Base-by-base conservation (phyloP, 2,797 vertebrate species). In the Acanthurus lineatus region DNA sequence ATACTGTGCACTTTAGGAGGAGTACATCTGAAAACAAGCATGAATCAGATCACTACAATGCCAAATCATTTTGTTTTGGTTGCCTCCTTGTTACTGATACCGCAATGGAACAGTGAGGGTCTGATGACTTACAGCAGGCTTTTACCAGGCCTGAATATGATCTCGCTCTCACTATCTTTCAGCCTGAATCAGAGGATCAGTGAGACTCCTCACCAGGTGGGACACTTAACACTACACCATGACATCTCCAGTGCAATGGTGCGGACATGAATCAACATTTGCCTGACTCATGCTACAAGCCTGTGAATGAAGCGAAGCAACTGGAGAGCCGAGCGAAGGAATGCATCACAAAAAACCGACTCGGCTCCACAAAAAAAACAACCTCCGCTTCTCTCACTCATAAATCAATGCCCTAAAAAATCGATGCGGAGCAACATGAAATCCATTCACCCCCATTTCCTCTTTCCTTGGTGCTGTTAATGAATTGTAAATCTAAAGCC, bases 361-460 rank as follows among this genome's bases (percentile, higher is more conserved):
- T 32, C 28, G 28, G 28, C 28, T 32, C 28, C 28, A 32, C 28
- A 22, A 22, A 28, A 58, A 38, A 74, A 77, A 69, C 54, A 72
- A 56, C 42, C 44, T 45, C 54, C 7, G 69, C 70, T 60, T 70
- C 61, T 71, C 40, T 0, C 56, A 14, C 76, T 83, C 82, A 60
- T 90, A 87, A 89, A 91, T 89, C 86, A 89, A 66, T 79, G 59
- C 9, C 56, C 25, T 57, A 3, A 44, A 57, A 78, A 87, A 90
- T 91, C 67, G 0, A 91, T 85, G 62, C 51, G 52, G 67, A 69
- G 47, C 32, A 54, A 83, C 68, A 67, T 58, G 20, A 78, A 83
- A 88, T 91, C 77, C 17, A 88, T 84, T 82, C 48, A 6, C 54
- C 69, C 19, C 42, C 22, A 83, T 86, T 92, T 84, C 84, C 80